These are phyloP conservation scores for Venustoraphidia nigricollis DNA, from an alignment of 2,888 invertebrate species.

Conservation along the genomic window DNA sequence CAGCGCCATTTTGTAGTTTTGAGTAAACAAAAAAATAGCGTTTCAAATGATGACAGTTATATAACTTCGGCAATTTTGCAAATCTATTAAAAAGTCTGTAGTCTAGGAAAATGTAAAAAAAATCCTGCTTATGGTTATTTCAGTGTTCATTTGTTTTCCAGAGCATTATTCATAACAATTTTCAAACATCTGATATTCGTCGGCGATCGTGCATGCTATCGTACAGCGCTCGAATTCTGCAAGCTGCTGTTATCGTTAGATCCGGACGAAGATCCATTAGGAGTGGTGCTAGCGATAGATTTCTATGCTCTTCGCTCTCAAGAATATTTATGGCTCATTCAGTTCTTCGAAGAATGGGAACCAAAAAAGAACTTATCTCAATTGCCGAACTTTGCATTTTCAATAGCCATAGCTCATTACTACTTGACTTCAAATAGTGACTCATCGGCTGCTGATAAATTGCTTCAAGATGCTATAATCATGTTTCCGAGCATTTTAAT, in stretches of 20 bases:
- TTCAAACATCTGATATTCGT: slow-evolving; percentile 69
- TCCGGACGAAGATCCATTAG: slow-evolving; percentile 60
- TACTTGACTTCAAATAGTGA: slow-evolving; percentile 32
- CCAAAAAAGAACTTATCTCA: slow-evolving; percentile 51
- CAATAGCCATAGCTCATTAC: slow-evolving; percentile 59
- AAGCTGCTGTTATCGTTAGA: slow-evolving; percentile 67
- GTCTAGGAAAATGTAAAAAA: too few relatives aligned
- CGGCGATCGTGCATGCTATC: slow-evolving; percentile 63
- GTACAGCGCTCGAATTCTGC: slow-evolving; percentile 77
- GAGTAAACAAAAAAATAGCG: too few relatives aligned
- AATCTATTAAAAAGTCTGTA: too few relatives aligned
- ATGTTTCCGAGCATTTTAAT: slow-evolving; percentile 69
- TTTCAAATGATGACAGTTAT: too few relatives aligned
- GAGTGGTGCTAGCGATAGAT: slow-evolving; percentile 62
- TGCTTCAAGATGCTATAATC: slow-evolving; percentile 59
- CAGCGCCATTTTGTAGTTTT: too few relatives aligned
- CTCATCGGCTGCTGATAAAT: slow-evolving; percentile 33
- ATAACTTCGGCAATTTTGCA: too few relatives aligned
- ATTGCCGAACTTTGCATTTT: slow-evolving; percentile 78
- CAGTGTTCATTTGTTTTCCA: slow-evolving; percentile 20
- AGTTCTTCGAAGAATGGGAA: slow-evolving; percentile 43
- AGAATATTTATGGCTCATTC: slow-evolving; percentile 55
- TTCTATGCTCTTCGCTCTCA: slow-evolving; percentile 64
- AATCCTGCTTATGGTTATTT: too few relatives aligned
- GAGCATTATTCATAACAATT: slow-evolving; percentile 62